Percentiles rank a stretch among this genome's conserved stretches.
phyloP scores from a whole-genome alignment of 2,113 vertebrate species.

The Peromyscus polionotus region DNA sequence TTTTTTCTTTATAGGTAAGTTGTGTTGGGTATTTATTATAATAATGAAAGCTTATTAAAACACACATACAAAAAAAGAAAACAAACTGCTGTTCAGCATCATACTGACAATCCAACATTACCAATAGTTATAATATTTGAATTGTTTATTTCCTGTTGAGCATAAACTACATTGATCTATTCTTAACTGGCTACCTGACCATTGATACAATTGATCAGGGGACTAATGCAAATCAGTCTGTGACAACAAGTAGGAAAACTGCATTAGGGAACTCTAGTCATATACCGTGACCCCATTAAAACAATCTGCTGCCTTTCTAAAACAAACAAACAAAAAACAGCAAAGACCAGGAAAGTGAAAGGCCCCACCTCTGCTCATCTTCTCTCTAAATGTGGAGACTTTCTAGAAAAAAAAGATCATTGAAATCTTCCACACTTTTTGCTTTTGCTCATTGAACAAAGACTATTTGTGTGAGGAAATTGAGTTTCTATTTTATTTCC shows the following conservation, averaged over 20 bases:
- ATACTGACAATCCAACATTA: background rate
- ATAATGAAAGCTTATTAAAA: background rate
- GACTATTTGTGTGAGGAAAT: background rate
- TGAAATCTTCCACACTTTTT: background rate
- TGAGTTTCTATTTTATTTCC: conserved; percentile 37
- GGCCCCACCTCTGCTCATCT: background rate
- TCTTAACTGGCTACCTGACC: background rate
- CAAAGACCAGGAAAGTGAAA: background rate
- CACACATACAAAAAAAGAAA: background rate
- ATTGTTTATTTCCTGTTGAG: background rate
- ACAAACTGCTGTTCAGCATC: background rate
- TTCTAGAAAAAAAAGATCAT: background rate
- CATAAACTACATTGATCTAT: background rate
- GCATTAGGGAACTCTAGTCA: conserved; percentile 28
- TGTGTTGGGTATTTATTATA: background rate
- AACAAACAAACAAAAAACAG: background rate
- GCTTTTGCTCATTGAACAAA: background rate
- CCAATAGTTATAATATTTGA: background rate
- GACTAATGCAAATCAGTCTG: background rate
- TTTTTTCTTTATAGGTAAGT: background rate
- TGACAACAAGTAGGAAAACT: background rate
- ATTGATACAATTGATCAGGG: background rate
- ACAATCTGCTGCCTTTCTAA: background rate
- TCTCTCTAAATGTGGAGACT: background rate
- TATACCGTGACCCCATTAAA: conserved; percentile 35